Base-by-base conservation (phyloP, 2,113 vertebrate species). In the Phylloscopus trochiloides region DNA sequence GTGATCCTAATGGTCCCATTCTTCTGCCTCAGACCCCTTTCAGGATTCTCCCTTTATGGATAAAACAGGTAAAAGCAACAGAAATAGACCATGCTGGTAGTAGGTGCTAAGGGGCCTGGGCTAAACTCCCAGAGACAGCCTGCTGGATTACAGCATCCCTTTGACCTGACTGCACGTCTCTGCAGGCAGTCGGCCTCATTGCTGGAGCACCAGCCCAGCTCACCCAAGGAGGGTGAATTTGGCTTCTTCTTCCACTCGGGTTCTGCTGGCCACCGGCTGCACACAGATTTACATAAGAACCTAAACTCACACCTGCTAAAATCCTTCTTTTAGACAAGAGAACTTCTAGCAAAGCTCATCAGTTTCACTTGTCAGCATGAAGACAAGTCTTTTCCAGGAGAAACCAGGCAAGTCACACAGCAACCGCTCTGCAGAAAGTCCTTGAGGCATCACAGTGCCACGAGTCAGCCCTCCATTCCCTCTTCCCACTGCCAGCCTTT, bases 381-480 rank as follows among this genome's bases (percentile, higher is more conserved):
- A 74, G 79, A n/a, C 1, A 0, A 47, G n/a, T 26, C 13, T 92
- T 81, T 88, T 79, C 43, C 50, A 29, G 57, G 32, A 92, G 58
- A 68, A 76, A 18, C 9, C 25, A 50, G 28, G 10, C 28, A 71
- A 62, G 17, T 45, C 3, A 8, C 50, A 79, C 25, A 61, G 36
- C 48, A 88, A 78, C 48, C 47, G 38, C 40, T 87, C 66, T 43
- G 36, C 50, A 48, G 50, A 67, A 72, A 62, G 52, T 48, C 62
- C 81, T 50, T 43, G 31, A 24, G n/a, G 57, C 4, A 0, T 42
- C 2, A 0, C 1, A 0, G 47, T 45, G 48, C 61, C 78, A 36
- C 1, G 2, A 24, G 77, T 32, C 50, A 79, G 61, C 50, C 58
- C 22, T 88, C 65, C 52, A 11, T 38, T 10, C 1, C 36, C 51